Conservation (phyloP, 2,888 invertebrate genomes). For the Odontothrips loti region DNA sequence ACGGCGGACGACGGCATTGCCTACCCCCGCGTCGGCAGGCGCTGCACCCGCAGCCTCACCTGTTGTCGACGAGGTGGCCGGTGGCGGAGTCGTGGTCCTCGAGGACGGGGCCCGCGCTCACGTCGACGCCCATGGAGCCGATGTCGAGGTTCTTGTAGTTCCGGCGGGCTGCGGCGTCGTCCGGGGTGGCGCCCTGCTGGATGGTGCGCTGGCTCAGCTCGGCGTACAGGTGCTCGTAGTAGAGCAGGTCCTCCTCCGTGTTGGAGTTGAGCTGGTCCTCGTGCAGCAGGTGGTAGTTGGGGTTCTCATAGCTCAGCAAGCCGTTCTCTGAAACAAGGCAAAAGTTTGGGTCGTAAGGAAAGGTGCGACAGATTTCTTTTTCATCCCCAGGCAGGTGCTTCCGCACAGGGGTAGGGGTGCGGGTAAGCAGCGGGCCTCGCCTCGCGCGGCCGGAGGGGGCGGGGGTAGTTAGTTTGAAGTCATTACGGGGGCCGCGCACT, state of each 20-base stretch:
- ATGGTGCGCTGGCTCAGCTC: conserved; percentile 57
- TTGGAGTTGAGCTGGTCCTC: conserved; percentile 71
- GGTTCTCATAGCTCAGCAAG: conserved; percentile 84
- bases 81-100: conserved; percentile 34
- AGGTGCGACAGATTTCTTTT: no score
- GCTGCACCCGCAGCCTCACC: conserved; percentile 45
- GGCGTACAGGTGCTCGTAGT: conserved; percentile 65
- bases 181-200: conserved; percentile 48
- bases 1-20: neutral
- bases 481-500: no score
- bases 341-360: no score
- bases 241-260: conserved; percentile 56
- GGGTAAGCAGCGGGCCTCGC: no score
- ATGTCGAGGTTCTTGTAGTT: conserved; percentile 64
- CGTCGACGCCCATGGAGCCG: conserved; percentile 67
- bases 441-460: no score
- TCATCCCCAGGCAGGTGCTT: no score
- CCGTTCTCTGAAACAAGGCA: conserved; percentile 69
- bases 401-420: no score
- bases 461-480: no score
- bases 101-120: conserved; percentile 55
- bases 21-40: neutral
- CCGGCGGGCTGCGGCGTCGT: conserved; percentile 48
- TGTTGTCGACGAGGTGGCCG: conserved; percentile 46
- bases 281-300: conserved; percentile 78